phyloP scores from a whole-genome alignment of 2,113 vertebrate species.

The Chunga burmeisteri region DNA sequence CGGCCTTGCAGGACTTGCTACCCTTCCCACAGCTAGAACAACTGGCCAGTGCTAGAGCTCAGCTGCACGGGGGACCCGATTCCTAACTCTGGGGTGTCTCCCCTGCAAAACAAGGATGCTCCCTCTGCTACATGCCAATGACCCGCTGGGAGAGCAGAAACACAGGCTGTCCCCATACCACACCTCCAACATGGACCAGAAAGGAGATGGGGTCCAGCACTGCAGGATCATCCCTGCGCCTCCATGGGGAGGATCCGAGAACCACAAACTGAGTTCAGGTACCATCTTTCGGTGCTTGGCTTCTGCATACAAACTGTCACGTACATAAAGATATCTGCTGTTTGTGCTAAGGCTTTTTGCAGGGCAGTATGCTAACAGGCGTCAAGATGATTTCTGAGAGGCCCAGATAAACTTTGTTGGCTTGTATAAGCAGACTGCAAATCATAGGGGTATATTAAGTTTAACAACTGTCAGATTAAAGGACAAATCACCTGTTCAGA shows the following conservation, averaged over 20 bases:
- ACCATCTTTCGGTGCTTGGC: fast-evolving
- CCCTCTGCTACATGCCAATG: background rate
- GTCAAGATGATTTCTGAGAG: background rate
- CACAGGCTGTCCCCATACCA: background rate
- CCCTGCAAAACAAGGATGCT: background rate
- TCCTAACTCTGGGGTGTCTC: background rate
- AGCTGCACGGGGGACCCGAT: background rate
- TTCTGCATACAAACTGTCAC: fast-evolving
- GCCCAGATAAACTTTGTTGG: background rate
- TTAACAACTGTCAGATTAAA: background rate
- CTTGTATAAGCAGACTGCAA: background rate
- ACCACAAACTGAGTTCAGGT: background rate
- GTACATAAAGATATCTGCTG: background rate
- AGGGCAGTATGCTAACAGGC: background rate
- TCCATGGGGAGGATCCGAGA: background rate
- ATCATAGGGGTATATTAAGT: background rate
- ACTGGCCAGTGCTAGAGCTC: background rate
- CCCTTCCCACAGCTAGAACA: background rate
- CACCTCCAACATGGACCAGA: background rate
- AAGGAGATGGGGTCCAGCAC: background rate
- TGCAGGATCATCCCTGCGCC: background rate
- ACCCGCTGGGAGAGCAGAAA: background rate
- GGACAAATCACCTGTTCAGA: background rate
- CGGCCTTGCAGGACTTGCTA: background rate
- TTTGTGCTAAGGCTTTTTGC: background rate